Base-by-base conservation (phyloP, 2,888 invertebrate species). In the Eupeodes luniger region DNA sequence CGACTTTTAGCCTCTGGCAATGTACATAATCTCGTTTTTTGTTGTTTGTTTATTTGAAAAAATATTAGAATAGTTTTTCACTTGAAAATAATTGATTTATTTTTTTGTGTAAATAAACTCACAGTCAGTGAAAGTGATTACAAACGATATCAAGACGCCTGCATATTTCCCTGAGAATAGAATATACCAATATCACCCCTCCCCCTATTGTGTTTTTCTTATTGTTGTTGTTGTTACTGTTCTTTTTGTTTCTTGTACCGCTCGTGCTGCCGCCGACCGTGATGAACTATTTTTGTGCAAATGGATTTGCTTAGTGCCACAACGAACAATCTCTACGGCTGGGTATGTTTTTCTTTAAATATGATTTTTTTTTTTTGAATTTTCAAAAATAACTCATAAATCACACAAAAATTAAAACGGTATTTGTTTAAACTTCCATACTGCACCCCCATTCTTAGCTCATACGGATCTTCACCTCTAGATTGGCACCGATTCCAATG, bases 241-340 rank as follows among this genome's bases (percentile, higher is more conserved):
- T 16, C 40, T 40, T 53, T 47, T 76, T 75, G 40, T 53, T 1
- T 27, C 27, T 27, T 16, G 57, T 55, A 27, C 72, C 66, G 53
- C 59, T 70, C 12, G 75, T 80, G 78, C 78, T 27, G 27, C 27
- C 27, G 27, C 27, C 75, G 47, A 40, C 62, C 76, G 87, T 87
- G 67, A 88, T 88, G 88, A 88, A 88, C 85, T 88, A 88, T 88
- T 88, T 88, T 81, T 89, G 85, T 85, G 89, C 66, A 86, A 89
- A 89, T 89, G 89, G 88, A 89, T 85, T 75, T 89, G 77, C 69
- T 89, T 81, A 89, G 80, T 88, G 80, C 88, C 76, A 89, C 89
- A 77, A 88, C 89, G 72, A 89, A 88, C 81, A 85, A 89, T 88
- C 82, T 89, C 55, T 89, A 89, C 49, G 88, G 88, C 69, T 89